phyloP scores from a whole-genome alignment of 1,140 invertebrate genomes.

The Ceratina calcarata region DNA sequence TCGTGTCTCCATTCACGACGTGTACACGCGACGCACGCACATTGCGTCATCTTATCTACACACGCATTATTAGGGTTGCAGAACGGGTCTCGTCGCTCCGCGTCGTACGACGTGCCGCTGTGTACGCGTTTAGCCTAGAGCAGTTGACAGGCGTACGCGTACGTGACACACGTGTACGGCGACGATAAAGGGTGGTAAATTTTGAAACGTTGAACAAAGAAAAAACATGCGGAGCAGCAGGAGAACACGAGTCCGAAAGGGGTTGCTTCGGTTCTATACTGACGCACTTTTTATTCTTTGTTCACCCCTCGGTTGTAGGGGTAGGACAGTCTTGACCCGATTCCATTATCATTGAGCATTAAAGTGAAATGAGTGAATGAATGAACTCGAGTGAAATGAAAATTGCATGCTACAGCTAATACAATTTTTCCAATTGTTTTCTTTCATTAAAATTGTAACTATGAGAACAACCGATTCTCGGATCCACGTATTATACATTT shows the following conservation, averaged over 20 bases:
- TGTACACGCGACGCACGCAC: constrained; percentile 67
- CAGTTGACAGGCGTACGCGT: not conserved
- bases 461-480: no score
- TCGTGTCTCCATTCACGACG: not conserved
- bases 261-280: constrained; percentile 53
- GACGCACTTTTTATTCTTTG: constrained; percentile 54
- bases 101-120: no score
- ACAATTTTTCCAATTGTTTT: no score
- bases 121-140: not conserved
- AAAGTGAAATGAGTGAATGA: not conserved
- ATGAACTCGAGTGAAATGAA: no score
- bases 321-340: not conserved
- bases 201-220: constrained; percentile 77
- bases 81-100: constrained; percentile 52
- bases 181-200: constrained; percentile 65
- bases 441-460: no score
- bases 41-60: constrained; percentile 73
- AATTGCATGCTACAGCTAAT: not conserved
- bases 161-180: constrained; percentile 17
- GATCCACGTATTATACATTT: no score
- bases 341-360: no score
- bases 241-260: constrained; percentile 70
- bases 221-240: constrained; percentile 77
- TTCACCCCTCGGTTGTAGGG: constrained; percentile 9
- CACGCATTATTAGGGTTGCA: constrained; percentile 77